Evolutionary conservation across 2,888 invertebrate genomes (phyloP), one percentile per base, ranked within the genome.

Genomic region (Ophion obscuratus): DNA sequence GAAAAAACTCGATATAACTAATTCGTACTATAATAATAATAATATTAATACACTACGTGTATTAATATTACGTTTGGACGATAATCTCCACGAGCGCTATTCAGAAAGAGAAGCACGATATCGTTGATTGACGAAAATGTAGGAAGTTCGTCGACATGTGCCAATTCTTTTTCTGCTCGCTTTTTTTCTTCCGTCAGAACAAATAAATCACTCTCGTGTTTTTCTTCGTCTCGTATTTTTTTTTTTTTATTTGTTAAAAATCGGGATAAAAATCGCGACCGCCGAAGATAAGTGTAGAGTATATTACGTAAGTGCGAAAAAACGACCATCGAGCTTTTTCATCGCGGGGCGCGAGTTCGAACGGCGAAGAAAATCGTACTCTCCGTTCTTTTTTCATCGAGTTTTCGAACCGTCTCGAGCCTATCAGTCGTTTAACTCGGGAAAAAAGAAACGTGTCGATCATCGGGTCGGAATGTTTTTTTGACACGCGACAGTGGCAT

Each of bases 221-320:
- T 40, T 61, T n/a, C 47, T 53, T 36, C 36, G 24, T 40, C 68
- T 7, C 59, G 40, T 59, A 44, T 68, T 10, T 59, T 57, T 40
- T 20, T 44, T 7, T 66, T 66, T 57, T 47, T 6, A 31, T 76
- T 36, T 36, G 62, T 40, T 14, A 17, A 27, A 68, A 59, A 44
- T 57, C n/a, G 14, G 11, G 24, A 61, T 24, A 44, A 31, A 77
- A 40, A 79, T 70, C 61, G 44, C 44, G 61, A 44, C 47, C 20
- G 31, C 36, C 36, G 24, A 44, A 27, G 53, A 27, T 27, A 36
- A 57, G 24, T 67, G 57, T 57, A 57, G n/a, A 57, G 53, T 66
- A 64, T 74, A 78, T 86, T 86, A 83, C 83, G 81, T 86, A 86
- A 86, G 80, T 68, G 83, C 68, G 68, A 83, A 78, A 73, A 62